These are phyloP conservation scores for Eueides isabella DNA, from an alignment of 1,140 invertebrate genomes.

Conservation along the genomic window DNA sequence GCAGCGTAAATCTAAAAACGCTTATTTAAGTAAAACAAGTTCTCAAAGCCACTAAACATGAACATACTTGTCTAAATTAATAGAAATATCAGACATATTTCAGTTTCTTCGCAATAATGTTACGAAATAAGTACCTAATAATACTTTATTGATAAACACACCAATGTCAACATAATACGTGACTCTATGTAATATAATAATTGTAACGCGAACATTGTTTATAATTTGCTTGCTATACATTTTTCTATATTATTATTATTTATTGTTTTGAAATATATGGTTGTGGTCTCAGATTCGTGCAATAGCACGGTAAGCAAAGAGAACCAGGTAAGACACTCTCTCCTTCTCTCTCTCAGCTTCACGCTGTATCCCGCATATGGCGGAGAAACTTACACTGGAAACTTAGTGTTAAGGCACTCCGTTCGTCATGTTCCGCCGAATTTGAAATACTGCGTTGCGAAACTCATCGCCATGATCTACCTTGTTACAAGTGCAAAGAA, in stretches of 20 bases:
- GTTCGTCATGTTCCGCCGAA: too few relatives aligned
- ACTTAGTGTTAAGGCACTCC: too few relatives aligned
- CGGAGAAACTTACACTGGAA: too few relatives aligned
- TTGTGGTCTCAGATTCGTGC: not conserved
- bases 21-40: too few relatives aligned
- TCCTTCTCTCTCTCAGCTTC: not conserved
- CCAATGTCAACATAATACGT: constrained; percentile 8
- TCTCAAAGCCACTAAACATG: too few relatives aligned
- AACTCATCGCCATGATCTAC: too few relatives aligned
- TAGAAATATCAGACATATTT: too few relatives aligned
- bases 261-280: not conserved
- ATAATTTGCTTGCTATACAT: not conserved
- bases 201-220: not conserved
- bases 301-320: not conserved
- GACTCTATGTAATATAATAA: constrained; percentile 6
- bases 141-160: not conserved
- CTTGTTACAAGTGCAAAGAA: too few relatives aligned
- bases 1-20: too few relatives aligned
- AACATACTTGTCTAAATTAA: too few relatives aligned
- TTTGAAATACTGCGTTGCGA: too few relatives aligned
- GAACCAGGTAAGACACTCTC: not conserved
- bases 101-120: not conserved
- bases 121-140: not conserved
- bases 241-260: not conserved
- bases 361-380: too few relatives aligned